Conservation (phyloP, 2,888 invertebrate species). For the Ashinkailepas kermadecensis region DNA sequence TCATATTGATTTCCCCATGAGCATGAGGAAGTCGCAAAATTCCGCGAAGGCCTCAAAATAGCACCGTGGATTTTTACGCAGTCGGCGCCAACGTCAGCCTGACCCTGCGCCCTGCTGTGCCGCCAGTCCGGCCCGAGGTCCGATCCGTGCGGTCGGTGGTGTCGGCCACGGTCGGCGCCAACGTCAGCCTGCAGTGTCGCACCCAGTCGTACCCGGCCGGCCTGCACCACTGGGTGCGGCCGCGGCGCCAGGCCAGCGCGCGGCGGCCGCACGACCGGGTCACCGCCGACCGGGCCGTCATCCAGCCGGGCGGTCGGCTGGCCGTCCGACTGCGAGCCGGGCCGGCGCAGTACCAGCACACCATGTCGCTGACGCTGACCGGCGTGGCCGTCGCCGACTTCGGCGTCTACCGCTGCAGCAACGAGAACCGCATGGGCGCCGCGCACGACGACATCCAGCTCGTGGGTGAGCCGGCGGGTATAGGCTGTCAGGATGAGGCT, state of each 20-base stretch:
- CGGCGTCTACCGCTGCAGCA: background rate
- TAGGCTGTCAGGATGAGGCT: too few species aligned
- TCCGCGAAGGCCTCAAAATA: too few species aligned
- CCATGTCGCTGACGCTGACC: background rate
- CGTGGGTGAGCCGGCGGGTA: too few species aligned
- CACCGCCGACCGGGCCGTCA: background rate
- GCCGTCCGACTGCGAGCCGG: background rate
- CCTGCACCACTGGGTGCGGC: slow-evolving; percentile 50
- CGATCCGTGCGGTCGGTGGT: slow-evolving; percentile 47
- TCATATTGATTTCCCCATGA: too few species aligned
- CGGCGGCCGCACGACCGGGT: background rate
- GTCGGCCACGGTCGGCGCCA: slow-evolving; percentile 71
- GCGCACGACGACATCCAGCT: background rate
- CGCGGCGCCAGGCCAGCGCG: background rate
- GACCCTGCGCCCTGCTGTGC: background rate
- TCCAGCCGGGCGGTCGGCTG: background rate
- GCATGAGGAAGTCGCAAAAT: too few species aligned
- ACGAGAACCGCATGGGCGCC: background rate
- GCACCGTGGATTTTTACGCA: slow-evolving; percentile 43
- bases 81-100: slow-evolving; percentile 72
- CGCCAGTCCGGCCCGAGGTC: background rate
- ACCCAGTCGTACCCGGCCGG: slow-evolving; percentile 87
- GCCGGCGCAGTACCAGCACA: background rate
- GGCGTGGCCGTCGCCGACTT: background rate
- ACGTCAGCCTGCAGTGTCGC: slow-evolving; percentile 77